phyloP scores from a whole-genome alignment of 1,140 invertebrate genomes.

The Antheraea mylitta region DNA sequence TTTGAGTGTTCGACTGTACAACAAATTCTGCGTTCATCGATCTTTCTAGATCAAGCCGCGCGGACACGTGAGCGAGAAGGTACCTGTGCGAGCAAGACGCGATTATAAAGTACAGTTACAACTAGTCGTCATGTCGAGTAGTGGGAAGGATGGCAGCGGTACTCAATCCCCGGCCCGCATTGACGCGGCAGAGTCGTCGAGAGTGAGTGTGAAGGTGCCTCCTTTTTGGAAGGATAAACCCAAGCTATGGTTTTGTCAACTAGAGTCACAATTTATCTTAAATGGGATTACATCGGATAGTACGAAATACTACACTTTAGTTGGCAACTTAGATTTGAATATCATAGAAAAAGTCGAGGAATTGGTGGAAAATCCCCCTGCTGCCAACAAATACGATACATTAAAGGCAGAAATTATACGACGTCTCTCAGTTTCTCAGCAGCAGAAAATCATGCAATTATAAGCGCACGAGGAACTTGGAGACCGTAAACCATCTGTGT shows the following conservation, averaged over 20 bases:
- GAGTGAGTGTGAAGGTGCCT: background rate
- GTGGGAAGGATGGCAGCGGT: background rate
- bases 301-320: background rate
- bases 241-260: too few relatives aligned
- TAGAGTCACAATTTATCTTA: too few relatives aligned
- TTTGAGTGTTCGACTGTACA: too few relatives aligned
- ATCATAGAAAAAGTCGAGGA: slow-evolving; percentile 1
- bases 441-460: too few relatives aligned
- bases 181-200: background rate
- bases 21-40: too few relatives aligned
- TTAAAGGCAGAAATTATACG: background rate
- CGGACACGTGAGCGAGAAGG: too few relatives aligned
- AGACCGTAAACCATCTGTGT: too few relatives aligned
- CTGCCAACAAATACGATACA: background rate
- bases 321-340: background rate
- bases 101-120: background rate
- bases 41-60: background rate
- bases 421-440: too few relatives aligned
- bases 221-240: too few relatives aligned
- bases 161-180: background rate
- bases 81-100: background rate
- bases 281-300: background rate
- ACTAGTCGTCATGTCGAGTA: background rate
- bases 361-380: background rate
- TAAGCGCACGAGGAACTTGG: too few relatives aligned